Evolutionary conservation across 2,113 vertebrate genomes (phyloP), one percentile per base, ranked within the genome.

Genomic region (Corythornis madagascariensis): DNA sequence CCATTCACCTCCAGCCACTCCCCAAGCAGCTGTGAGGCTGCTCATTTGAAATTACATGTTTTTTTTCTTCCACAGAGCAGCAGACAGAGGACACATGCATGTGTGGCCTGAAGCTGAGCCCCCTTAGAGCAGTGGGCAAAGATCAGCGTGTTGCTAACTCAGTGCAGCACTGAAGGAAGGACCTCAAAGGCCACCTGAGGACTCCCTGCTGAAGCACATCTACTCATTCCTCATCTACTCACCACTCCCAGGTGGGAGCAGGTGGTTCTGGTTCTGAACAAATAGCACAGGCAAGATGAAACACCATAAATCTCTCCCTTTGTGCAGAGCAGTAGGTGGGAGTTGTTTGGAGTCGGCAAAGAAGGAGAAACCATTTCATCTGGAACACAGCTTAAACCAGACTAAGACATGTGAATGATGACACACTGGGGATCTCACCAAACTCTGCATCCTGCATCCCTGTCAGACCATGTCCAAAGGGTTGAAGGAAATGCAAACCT

Each of bases 71-170:
- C 42, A 14, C 0, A 1, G 60, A 86, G 89, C 50, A 50, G 48
- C 42, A 31, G 45, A 60, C 0, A 0, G 33, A 8, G 47, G 59
- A 26, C 0, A 4, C 61, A 61, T 12, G 40, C 25, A 9, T 19
- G 14, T 25, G 5, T 2, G 25, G 35, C 2, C 3, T 21, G 31
- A 72, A 63, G 33, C 47, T 52, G 47, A 83, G 26, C 53, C n/a
- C 38, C 19, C n/a, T 38, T 14, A 14, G n/a, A 81, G 78, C 52
- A 48, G 25, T 0, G 12, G 42, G 45, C 26, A 31, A 52, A 69
- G 70, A 50, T 11, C 22, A 43, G 22, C 2, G 1, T 5, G 45
- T 48, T 0, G 1, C 52, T 40, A 61, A 17, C 7, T 31, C 31
- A 52, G 33, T 15, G 2, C 0, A 11, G 42, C 3, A 0, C 6